phyloP scores from a whole-genome alignment of 2,113 vertebrate genomes.

The Heteronetta atricapilla region DNA sequence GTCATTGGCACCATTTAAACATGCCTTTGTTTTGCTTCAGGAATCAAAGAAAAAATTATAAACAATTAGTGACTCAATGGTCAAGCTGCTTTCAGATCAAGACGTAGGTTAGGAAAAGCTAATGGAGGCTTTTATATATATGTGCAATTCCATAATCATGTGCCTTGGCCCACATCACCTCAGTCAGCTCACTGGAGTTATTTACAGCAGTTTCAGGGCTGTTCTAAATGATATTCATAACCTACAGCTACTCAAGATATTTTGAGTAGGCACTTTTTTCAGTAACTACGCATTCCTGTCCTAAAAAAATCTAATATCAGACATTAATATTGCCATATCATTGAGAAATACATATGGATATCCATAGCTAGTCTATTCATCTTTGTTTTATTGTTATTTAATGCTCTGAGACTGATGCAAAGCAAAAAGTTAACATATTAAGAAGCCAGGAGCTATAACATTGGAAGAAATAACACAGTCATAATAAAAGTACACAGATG shows the following conservation, averaged over 20 bases:
- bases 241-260: background rate
- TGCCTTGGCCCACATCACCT: background rate
- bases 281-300: background rate
- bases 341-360: background rate
- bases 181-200: background rate
- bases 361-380: background rate
- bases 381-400: background rate
- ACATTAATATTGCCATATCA: background rate
- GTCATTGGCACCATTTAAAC: background rate
- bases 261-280: background rate
- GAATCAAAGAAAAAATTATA: constrained; percentile 9
- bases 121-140: background rate
- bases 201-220: background rate
- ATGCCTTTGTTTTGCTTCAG: background rate
- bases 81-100: background rate
- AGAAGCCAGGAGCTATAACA: background rate
- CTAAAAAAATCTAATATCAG: background rate
- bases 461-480: background rate
- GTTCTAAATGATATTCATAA: background rate
- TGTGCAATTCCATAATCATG: background rate
- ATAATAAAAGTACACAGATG: constrained; percentile 15
- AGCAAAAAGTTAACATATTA: background rate
- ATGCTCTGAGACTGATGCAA: background rate
- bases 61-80: background rate
- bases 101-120: background rate